Conservation (phyloP, 1,140 invertebrate genomes). For the Meloidogyne floridensis region DNA sequence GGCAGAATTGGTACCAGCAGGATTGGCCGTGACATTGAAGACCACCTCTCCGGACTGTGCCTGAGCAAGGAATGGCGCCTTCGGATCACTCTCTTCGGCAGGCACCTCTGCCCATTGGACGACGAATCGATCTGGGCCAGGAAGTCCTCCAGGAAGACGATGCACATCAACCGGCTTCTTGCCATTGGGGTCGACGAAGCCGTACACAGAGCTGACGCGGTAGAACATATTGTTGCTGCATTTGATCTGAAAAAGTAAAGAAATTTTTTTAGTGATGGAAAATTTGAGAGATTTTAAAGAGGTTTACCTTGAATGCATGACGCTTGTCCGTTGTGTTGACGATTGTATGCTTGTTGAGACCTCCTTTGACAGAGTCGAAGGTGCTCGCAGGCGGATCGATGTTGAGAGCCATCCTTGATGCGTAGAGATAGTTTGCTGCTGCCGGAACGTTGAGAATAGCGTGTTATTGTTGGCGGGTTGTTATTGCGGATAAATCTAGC, state of each 20-base stretch:
- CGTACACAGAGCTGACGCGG: constrained; percentile 50
- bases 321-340: constrained; percentile 41
- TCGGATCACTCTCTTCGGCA: constrained; percentile 48
- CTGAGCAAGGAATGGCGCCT: constrained; percentile 52
- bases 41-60: constrained; percentile 53
- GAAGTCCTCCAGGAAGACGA: constrained; percentile 38
- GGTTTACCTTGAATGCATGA: constrained; percentile 43
- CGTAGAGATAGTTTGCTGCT: not conserved
- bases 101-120: constrained; percentile 56
- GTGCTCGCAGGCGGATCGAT: constrained; percentile 41
- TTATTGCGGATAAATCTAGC: too few relatives aligned
- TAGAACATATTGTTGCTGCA: constrained; percentile 51
- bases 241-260: constrained; percentile 26
- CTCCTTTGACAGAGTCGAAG: constrained; percentile 34
- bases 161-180: constrained; percentile 42
- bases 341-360: constrained; percentile 41
- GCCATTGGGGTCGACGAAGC: constrained; percentile 46
- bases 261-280: not conserved
- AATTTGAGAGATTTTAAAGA: not conserved
- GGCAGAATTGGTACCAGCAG: not conserved
- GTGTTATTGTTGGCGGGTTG: not conserved
- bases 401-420: constrained; percentile 22
- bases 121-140: constrained; percentile 54
- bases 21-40: constrained; percentile 40
- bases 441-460: not conserved